Conservation (phyloP, 53 echinoderm and acorn worm species). For the Patiria pectinifera region DNA sequence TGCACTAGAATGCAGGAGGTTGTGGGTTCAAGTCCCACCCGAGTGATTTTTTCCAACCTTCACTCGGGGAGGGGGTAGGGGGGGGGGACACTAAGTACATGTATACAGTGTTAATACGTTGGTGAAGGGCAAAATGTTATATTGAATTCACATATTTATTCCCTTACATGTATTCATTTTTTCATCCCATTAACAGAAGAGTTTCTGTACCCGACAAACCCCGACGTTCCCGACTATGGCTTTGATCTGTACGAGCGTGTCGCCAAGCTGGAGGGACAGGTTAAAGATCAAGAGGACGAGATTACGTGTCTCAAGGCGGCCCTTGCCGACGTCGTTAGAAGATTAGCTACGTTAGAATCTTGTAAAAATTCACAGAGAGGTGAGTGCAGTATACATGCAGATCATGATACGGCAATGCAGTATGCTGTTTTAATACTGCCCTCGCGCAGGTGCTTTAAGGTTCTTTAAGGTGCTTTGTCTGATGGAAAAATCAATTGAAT, state of each 20-base stretch:
- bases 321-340: constrained; percentile 89
- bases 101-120: no score
- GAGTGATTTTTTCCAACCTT: no score
- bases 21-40: no score
- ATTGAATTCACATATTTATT: no score
- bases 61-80: no score
- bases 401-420: background rate
- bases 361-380: constrained; percentile 80
- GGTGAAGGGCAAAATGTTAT: no score
- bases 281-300: constrained; percentile 87
- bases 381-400: constrained; percentile 31
- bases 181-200: constrained; percentile 62
- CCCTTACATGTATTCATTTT: background rate
- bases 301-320: constrained; percentile 94
- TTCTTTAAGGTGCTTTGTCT: background rate
- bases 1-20: no score
- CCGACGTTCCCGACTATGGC: constrained; percentile 79
- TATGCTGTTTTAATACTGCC: background rate
- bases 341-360: constrained; percentile 83
- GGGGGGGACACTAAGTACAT: no score
- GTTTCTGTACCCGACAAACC: constrained; percentile 70
- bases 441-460: background rate
- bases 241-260: constrained; percentile 91
- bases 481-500: background rate
- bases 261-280: constrained; percentile 87